Base-by-base conservation (phyloP, 2,888 invertebrate genomes). In the Lordiphosa andalusiaca region DNA sequence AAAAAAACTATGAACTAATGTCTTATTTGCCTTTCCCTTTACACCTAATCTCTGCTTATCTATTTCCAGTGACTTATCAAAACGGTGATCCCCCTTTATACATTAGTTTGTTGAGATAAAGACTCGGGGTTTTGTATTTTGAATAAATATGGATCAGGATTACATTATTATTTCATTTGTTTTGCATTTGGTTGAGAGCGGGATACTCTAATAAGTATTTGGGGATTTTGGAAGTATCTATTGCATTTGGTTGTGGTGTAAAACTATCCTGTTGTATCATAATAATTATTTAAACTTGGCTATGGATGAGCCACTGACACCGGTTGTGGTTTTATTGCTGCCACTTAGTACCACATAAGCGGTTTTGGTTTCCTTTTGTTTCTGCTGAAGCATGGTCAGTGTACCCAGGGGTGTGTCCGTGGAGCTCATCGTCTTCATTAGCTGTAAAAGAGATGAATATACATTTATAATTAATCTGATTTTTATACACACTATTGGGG, bases 391-490 rank as follows among this genome's bases (percentile, higher is more conserved):
- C 92, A 99, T 94, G 86, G 95, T 95, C 54, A 99, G 91, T 2
- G 99, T 99, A 78, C 96, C 96, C 57, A 99, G 91, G 0, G 99
- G 99, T 0, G 99, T 99, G 90, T 99, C 98, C 10, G 98, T 98
- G 2, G 98, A 97, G 77, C 96, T 97, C 98, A 98, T 98, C 87
- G 96, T 95, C 90, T 96, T 97, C 97, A 98, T 96, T 81, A 98
- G 90, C 93, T 95, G 89, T 40, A 12, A 33, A 49, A 23, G 16
- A 13, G 10, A 7, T 30, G 2, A 6, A 12, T 12, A 25, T 6
- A 25, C 12, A 36, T 25, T 6, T 19, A 19, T 1, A 19, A 19
- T 19, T 19, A 19, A 4, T 19, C 19, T 19, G 19, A 19, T 19
- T 4, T 4, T 1, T 19, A 19, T 19, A 19, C 19, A 4, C 4